Base-by-base conservation (phyloP, 2,113 vertebrate genomes). In the Myrmecobius fasciatus region DNA sequence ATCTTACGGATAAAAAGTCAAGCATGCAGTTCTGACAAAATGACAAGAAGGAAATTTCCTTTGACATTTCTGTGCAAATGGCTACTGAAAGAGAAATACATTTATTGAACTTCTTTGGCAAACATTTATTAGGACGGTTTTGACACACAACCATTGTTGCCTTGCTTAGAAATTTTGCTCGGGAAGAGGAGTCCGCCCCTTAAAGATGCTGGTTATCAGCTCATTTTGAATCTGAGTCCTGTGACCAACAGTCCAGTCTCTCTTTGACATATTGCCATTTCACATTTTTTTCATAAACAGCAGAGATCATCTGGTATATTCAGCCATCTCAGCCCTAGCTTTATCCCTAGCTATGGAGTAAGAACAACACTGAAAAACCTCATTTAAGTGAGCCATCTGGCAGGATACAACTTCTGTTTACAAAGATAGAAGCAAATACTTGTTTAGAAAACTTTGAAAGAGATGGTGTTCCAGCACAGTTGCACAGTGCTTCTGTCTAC, bases 401-500 rank as follows among this genome's bases (percentile, higher is more conserved):
- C 98, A 98, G 98, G 97, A 98, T 92, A 98, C 96, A 93, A 96
- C 95, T 93, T 96, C 96, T 98, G 95, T 97, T 94, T 98, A 98
- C 97, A 98, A 98, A 99, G 97, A 96, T 98, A 51, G 98, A 98
- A 98, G 97, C 98, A 98, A 98, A 98, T 97, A 98, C 97, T 98
- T 89, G 6, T 97, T 25, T 97, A 97, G 94, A 98, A 98, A 98
- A 97, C 96, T 98, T 98, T 97, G 96, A 98, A 98, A 98, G 98
- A 98, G 98, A 98, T 98, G 96, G 95, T 98, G 97, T 98, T 98
- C 98, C 98, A 97, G 98, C 98, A 97, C 94, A 97, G 98, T 96
- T 94, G 98, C 99, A 99, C 98, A 99, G 99, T 99, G 99, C 98
- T 99, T 97, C 96, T 98, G 98, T 99, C 98, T 98, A 98, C 98